phyloP scores from a whole-genome alignment of 2,113 vertebrate species.

The Elachura formosa region DNA sequence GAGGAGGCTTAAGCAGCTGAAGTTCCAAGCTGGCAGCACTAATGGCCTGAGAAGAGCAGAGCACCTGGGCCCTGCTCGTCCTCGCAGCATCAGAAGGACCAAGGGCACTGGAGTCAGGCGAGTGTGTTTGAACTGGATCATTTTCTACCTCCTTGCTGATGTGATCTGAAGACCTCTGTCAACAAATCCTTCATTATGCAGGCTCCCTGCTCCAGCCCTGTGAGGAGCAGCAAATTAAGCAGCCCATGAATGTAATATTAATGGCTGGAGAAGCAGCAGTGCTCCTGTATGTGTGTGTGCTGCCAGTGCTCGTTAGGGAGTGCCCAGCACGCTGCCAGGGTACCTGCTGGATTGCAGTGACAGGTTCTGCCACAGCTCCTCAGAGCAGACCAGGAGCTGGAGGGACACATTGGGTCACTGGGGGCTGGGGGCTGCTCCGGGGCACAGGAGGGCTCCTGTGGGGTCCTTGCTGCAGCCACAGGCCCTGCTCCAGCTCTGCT shows the following conservation, averaged over 20 bases:
- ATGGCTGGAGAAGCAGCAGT: conserved; percentile 18
- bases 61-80: not conserved
- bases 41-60: not conserved
- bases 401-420: too few relatives aligned
- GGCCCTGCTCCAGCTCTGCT: not conserved
- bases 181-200: conserved; percentile 41
- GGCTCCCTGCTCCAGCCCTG: not conserved
- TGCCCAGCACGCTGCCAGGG: not conserved
- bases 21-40: not conserved
- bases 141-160: not conserved
- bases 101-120: not conserved
- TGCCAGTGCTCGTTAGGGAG: conserved; percentile 3
- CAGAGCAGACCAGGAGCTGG: not conserved
- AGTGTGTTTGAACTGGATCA: not conserved
- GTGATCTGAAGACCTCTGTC: conserved; percentile 26
- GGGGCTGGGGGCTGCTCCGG: too few relatives aligned
- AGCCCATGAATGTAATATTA: conserved; percentile 7
- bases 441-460: not conserved
- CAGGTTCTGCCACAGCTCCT: not conserved
- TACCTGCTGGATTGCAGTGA: not conserved
- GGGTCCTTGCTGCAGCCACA: not conserved
- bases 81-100: not conserved
- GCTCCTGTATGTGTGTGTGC: not conserved
- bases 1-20: not conserved
- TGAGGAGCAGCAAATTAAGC: not conserved